Evolutionary conservation across 1,140 invertebrate species (phyloP), one percentile per base, ranked within the genome.

Genomic region (Drosophila mayri): DNA sequence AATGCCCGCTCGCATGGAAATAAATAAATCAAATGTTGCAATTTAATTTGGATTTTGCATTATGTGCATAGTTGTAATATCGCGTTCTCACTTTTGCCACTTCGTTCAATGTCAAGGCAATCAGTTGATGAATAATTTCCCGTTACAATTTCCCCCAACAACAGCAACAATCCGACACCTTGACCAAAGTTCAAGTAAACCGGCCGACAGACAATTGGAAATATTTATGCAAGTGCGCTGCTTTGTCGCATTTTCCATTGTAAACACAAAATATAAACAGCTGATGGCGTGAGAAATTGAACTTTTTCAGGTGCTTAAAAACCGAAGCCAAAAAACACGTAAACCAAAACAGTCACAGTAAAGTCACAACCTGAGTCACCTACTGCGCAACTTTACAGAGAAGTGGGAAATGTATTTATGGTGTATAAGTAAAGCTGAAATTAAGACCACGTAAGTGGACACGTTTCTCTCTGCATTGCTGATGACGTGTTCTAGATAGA

Each of bases 121-220:
- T 60, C 52, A 60, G 37, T 22, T 47, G 57, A 66, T 66, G 64
- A 66, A 63, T 62, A 47, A 47, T 62, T 72, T 60, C 70, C 70
- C 68, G 66, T 71, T 72, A 41, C 67, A 50, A 73, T 54, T 70
- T 41, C 37, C 46, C 46, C 20, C 38, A 40, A n/a, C 30, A 25
- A 12, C 16, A 8, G 11, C 35, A 30, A 62, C 30, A 25, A 25
- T 25, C 6, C 22, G 54, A 28, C 50, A 71, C 68, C 68, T 72
- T 71, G 66, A 37, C 44, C 70, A 72, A 73, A 72, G 67, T 72
- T 73, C 54, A 73, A 73, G 54, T 41, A 41, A 66, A 5, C 57
- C 43, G 22, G 10, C 40, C 40, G 40, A 9, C 16, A 35, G 41
- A 22, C 47, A 61, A 60, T 59, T 38, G 38, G 4, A 65, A 40